These are phyloP conservation scores for Drosophila malerkotliana DNA, from an alignment of 1,140 invertebrate species.

Conservation along the genomic window DNA sequence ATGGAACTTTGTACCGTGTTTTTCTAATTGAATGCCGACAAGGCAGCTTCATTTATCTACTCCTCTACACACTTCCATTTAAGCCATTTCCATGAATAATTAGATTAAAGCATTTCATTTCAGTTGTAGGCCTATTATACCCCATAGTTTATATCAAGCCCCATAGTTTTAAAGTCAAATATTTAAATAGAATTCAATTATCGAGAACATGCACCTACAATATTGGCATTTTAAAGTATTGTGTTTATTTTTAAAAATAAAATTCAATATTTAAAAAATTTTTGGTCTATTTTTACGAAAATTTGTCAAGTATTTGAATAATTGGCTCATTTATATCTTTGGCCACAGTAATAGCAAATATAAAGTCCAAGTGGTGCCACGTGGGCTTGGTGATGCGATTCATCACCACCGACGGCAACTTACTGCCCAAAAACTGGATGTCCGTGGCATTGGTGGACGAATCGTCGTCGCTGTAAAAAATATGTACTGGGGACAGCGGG, in stretches of 20 bases:
- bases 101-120: neutral
- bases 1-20: no score
- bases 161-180: no score
- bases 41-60: neutral
- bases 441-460: neutral
- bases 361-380: constrained; percentile 74
- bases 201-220: no score
- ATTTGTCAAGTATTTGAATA: constrained; percentile 83
- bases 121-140: no score
- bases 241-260: neutral
- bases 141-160: no score
- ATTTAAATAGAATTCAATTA: no score
- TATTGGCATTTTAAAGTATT: neutral
- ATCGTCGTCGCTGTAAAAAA: no score
- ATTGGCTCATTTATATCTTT: constrained; percentile 74
- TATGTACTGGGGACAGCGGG: no score
- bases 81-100: neutral
- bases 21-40: neutral
- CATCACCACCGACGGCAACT: neutral
- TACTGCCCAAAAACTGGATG: neutral
- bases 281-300: constrained; percentile 15
- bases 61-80: neutral
- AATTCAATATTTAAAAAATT: neutral
- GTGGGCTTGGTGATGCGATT: constrained; percentile 1
- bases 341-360: constrained; percentile 83